Base-by-base conservation (phyloP, 2,113 vertebrate genomes). In the Trochalopteron elliotii region DNA sequence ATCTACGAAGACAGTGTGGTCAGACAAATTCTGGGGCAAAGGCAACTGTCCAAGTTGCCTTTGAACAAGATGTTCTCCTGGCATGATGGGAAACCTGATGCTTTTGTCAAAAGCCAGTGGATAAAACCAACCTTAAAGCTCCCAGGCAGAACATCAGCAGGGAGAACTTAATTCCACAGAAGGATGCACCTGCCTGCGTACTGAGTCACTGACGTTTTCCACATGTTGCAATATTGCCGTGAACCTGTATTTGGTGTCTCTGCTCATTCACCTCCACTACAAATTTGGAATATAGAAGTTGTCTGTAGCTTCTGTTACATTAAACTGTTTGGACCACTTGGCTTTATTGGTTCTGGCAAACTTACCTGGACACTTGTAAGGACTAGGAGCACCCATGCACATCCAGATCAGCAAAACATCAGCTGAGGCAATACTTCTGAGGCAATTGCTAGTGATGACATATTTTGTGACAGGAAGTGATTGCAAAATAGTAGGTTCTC, bases 391-490 rank as follows among this genome's bases (percentile, higher is more conserved):
- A 40, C 77, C 87, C 89, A 89, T 18, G 2, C 50, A 40, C 53
- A 72, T n/a, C 64, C 75, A 80, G 50, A 85, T 87, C 50, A 82
- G 70, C 77, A 87, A 71, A 95, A 91, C 40, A 61, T 86, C 55
- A 86, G 67, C 87, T 94, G 64, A 61, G 59, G 59, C 59, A 61
- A 60, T 60, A 52, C 71, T 84, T 96, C 84, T 95, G 91, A 94
- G 55, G 87, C 95, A 97, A 91, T n/a, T 85, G 53, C n/a, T 13
- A 33, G 52, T 95, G 91, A 91, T 80, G 84, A 94, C 93, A 87
- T 45, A 57, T 90, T 95, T 90, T 91, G 65, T 85, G 94, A 94
- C 91, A 94, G 96, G 94, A 97, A 96, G 86, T 85, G 53, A 83
- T 94, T 96, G 92, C 89, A 95, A 95, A 93, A 96, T 7, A 24